phyloP scores from a whole-genome alignment of 2,113 vertebrate species.

The Balaeniceps rex region DNA sequence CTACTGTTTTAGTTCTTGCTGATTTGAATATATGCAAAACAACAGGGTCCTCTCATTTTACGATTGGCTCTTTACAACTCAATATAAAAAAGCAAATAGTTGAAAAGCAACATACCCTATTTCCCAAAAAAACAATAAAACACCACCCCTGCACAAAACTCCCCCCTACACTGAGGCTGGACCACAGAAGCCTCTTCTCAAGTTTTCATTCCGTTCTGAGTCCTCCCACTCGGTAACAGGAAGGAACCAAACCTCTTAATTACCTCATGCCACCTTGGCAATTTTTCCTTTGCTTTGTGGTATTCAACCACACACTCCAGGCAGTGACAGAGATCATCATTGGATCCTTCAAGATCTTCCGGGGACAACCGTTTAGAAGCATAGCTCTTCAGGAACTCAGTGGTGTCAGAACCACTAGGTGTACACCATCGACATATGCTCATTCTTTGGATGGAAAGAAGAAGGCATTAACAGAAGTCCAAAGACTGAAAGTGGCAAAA shows the following conservation, averaged over 20 bases:
- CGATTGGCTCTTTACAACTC: neutral
- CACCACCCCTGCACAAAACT: neutral
- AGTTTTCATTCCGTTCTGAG: neutral
- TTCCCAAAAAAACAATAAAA: neutral
- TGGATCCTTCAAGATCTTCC: conserved; percentile 64
- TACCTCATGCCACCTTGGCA: conserved; percentile 78
- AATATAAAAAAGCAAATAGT: neutral
- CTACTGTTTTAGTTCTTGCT: neutral
- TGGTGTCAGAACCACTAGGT: conserved; percentile 39
- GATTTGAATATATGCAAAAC: neutral
- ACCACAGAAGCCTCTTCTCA: neutral
- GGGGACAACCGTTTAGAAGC: conserved; percentile 4
- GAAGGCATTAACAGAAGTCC: neutral
- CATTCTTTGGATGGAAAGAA: conserved; percentile 66
- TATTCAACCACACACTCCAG: conserved; percentile 84
- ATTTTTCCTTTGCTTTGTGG: conserved; percentile 75
- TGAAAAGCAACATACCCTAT: neutral
- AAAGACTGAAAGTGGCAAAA: neutral
- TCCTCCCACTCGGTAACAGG: neutral
- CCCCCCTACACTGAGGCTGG: neutral
- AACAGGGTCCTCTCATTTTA: neutral
- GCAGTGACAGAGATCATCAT: conserved; percentile 81
- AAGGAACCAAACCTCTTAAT: neutral
- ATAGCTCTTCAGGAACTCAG: conserved; percentile 70
- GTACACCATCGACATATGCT: conserved; percentile 86